phyloP scores from a whole-genome alignment of 1,140 invertebrate species.

The Rhagoletis zephyria region DNA sequence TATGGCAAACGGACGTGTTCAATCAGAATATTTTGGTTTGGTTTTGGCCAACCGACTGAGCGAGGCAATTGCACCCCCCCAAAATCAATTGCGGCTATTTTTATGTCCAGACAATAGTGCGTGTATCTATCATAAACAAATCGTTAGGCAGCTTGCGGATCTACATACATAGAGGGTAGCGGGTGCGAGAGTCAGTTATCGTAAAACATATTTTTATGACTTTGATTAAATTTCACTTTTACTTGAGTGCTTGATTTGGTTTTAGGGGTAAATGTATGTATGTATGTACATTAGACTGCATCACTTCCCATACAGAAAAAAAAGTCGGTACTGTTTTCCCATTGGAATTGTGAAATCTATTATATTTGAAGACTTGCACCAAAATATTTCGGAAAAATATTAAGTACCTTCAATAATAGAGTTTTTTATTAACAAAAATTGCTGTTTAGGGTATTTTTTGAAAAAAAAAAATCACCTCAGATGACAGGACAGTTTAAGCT shows the following conservation, averaged over 20 bases:
- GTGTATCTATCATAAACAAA: conserved; percentile 37
- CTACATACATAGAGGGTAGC: neutral
- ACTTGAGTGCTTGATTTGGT: neutral
- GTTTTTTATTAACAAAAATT: too few species aligned
- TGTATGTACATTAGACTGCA: too few species aligned
- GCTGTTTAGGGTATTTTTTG: too few species aligned
- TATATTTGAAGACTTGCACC: too few species aligned
- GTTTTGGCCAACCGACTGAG: neutral
- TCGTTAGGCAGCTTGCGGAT: neutral
- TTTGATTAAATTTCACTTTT: conserved; percentile 53
- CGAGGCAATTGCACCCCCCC: neutral
- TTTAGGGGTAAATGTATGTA: too few species aligned
- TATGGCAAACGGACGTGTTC: conserved; percentile 53
- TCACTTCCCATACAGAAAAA: too few species aligned
- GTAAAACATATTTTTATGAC: conserved; percentile 53
- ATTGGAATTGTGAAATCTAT: too few species aligned
- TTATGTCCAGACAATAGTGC: conserved; percentile 3
- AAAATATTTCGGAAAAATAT: too few species aligned
- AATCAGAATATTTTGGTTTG: conserved; percentile 46
- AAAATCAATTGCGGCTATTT: conserved; percentile 6
- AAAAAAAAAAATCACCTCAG: too few species aligned
- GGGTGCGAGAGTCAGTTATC: neutral
- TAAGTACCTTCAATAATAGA: too few species aligned
- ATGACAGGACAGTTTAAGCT: too few species aligned
- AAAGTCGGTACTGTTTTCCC: too few species aligned